These are phyloP conservation scores for Stichopus chloronotus DNA, from an alignment of 35 echinoderm and acorn worm species.

Conservation along the genomic window DNA sequence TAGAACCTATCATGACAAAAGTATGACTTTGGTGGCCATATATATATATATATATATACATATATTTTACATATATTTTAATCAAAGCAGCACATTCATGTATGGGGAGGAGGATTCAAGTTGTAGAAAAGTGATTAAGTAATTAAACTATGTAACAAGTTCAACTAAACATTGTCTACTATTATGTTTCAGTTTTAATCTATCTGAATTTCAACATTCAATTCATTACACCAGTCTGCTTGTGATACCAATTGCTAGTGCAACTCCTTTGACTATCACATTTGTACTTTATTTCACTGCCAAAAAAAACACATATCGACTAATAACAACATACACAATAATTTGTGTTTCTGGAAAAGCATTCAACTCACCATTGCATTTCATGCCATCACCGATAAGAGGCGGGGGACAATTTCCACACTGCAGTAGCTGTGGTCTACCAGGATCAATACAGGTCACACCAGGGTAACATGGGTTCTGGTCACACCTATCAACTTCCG, in stretches of 20 bases:
- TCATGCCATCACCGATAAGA: not conserved
- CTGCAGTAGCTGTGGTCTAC: not conserved
- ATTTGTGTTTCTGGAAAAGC: not conserved
- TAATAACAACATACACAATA: not conserved
- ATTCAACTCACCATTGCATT: not conserved
- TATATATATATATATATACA: no score
- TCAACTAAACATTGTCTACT: no score
- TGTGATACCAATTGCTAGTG: not conserved
- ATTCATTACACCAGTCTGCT: not conserved
- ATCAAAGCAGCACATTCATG: no score
- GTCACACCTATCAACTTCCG: not conserved
- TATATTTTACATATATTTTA: no score
- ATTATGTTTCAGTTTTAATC: not conserved
- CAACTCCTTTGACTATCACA: not conserved
- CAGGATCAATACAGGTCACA: conserved; percentile 15
- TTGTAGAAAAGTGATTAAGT: no score
- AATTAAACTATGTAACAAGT: no score
- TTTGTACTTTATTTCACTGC: not conserved
- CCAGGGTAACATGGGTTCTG: conserved; percentile 29
- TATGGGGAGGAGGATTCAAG: no score
- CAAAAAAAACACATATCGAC: not conserved
- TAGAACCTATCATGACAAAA: no score
- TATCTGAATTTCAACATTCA: not conserved
- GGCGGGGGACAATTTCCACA: conserved; percentile 1
- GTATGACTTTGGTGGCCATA: no score